Evolutionary conservation across 2,113 vertebrate species (phyloP).

Genomic region (Osmerus eperlanus): DNA sequence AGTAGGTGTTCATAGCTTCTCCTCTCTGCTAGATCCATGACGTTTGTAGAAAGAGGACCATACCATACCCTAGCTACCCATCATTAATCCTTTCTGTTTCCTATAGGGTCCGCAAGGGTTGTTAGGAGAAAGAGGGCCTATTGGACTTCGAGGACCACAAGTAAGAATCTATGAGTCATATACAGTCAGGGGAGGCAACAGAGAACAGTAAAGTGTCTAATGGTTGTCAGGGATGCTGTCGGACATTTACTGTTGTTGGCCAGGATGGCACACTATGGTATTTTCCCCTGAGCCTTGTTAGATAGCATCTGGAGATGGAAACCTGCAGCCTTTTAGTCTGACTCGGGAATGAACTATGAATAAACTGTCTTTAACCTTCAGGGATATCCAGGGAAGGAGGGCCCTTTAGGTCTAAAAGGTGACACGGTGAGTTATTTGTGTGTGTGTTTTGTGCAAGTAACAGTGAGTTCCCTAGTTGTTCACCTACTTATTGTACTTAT

Average conservation of each 20-base stretch:
- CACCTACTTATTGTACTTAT: too few species aligned
- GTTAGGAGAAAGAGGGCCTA: conserved; percentile 66
- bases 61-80: too few species aligned
- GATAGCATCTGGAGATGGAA: background rate
- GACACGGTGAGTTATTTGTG: conserved; percentile 61
- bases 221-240: too few species aligned
- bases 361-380: conserved; percentile 37
- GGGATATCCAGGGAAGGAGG: conserved; percentile 70
- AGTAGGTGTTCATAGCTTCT: conserved; percentile 48
- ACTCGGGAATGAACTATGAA: too few species aligned
- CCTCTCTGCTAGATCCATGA: background rate
- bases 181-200: too few species aligned
- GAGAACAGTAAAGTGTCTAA: too few species aligned
- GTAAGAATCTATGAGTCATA: conserved; percentile 47
- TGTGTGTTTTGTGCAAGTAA: background rate
- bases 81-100: background rate
- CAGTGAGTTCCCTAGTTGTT: background rate
- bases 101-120: conserved; percentile 73
- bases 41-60: too few species aligned
- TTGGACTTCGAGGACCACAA: conserved; percentile 66
- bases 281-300: conserved; percentile 6
- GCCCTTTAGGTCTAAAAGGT: conserved; percentile 72
- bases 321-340: background rate
- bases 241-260: background rate
- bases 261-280: background rate